Conservation (phyloP, 2,888 invertebrate genomes). For the Brassicogethes aeneus region DNA sequence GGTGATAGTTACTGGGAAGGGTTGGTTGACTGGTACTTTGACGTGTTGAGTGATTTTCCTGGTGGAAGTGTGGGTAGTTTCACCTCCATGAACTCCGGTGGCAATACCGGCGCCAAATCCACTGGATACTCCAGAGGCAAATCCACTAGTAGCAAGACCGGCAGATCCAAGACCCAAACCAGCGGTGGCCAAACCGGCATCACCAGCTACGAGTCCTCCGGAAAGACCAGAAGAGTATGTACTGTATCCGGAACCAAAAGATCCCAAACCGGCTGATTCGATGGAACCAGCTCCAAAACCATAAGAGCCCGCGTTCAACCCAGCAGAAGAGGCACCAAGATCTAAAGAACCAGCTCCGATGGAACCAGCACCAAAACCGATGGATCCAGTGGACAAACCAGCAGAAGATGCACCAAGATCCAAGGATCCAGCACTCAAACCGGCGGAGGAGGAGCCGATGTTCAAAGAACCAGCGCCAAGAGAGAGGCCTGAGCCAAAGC, state of each 20-base stretch:
- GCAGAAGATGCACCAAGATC: not conserved
- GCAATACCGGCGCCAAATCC: not conserved
- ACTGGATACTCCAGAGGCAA: not conserved
- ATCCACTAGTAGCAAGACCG: not conserved
- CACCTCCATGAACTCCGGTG: not conserved
- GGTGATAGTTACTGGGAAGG: conserved; percentile 12
- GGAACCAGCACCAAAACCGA: not conserved
- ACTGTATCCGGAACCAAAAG: no score
- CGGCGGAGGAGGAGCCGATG: not conserved
- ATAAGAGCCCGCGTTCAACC: not conserved
- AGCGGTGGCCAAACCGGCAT: not conserved
- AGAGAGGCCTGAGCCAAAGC: conserved; percentile 3
- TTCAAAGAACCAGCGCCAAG: conserved; percentile 1
- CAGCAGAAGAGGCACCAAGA: not conserved
- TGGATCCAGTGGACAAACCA: not conserved
- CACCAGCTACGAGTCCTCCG: not conserved
- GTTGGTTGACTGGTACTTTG: conserved; percentile 17
- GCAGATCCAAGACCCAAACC: not conserved
- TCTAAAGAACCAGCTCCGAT: not conserved
- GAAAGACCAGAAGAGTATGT: not conserved
- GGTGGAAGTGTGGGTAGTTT: not conserved
- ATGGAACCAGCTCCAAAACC: not conserved
- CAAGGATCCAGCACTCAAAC: not conserved
- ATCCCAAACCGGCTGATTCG: not conserved
- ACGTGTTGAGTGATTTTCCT: not conserved